These are phyloP conservation scores for Tauraco hartlaubi DNA, from an alignment of 2,797 vertebrate species.

Conservation along the genomic window DNA sequence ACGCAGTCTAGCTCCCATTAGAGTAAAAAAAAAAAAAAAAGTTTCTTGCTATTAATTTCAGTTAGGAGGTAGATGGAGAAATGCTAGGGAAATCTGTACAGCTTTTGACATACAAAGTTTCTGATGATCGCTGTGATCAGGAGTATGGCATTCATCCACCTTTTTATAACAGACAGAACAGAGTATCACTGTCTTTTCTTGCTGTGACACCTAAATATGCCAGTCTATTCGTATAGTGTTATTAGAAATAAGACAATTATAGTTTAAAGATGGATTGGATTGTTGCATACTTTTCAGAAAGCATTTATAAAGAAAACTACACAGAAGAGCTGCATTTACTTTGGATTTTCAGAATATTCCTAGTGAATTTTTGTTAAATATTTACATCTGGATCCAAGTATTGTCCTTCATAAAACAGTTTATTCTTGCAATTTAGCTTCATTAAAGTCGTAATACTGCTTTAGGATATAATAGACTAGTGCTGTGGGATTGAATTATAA, in stretches of 20 bases:
- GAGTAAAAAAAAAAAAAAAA: neutral
- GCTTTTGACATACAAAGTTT: neutral
- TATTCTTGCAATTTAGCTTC: slow-evolving; percentile 54
- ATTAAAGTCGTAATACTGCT: slow-evolving; percentile 52
- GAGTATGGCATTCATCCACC: neutral
- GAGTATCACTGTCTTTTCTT: neutral
- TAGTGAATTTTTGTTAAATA: slow-evolving; percentile 15
- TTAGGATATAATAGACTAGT: slow-evolving; percentile 34
- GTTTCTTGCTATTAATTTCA: neutral
- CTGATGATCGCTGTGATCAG: neutral
- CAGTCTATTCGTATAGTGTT: neutral
- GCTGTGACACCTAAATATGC: neutral
- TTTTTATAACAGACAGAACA: neutral
- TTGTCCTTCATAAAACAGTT: slow-evolving; percentile 51
- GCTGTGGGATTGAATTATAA: slow-evolving; percentile 59
- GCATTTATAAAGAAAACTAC: neutral
- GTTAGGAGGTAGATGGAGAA: neutral
- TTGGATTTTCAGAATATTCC: slow-evolving; percentile 16
- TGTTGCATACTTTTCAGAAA: neutral
- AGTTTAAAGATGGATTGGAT: neutral
- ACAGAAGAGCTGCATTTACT: neutral
- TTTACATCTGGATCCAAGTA: slow-evolving; percentile 20
- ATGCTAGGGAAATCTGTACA: neutral
- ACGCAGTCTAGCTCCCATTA: neutral
- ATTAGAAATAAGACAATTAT: neutral